These are phyloP conservation scores for Campaea margaritaria DNA, from an alignment of 2,888 invertebrate species.

Conservation along the genomic window DNA sequence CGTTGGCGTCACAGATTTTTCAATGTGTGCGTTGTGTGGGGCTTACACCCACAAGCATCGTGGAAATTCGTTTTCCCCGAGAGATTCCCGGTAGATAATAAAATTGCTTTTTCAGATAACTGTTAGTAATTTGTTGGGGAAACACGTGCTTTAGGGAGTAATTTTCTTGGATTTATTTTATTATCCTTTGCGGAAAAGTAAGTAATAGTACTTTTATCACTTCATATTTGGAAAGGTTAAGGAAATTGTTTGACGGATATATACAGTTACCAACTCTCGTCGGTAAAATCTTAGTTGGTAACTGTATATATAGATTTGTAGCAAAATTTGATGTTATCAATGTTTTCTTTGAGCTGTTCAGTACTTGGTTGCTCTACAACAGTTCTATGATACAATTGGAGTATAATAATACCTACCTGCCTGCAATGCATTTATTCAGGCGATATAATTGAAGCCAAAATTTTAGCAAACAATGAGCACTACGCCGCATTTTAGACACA, in stretches of 20 bases:
- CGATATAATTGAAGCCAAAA: no score
- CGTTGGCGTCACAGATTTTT: constrained; percentile 52
- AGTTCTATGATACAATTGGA: no score
- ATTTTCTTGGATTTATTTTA: constrained; percentile 32
- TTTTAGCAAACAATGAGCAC: background rate
- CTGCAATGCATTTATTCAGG: no score
- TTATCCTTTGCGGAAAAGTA: background rate
- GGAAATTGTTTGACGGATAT: background rate
- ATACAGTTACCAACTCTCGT: no score
- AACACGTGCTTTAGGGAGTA: constrained; percentile 15
- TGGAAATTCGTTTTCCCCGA: constrained; percentile 44
- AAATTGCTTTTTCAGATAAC: constrained; percentile 36
- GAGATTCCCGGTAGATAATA: constrained; percentile 40
- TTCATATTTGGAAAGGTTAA: background rate
- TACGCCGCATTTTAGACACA: no score
- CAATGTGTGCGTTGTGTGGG: constrained; percentile 36
- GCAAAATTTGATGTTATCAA: no score
- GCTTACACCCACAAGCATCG: constrained; percentile 44
- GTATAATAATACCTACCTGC: no score
- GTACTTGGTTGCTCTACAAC: no score
- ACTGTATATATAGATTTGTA: no score
- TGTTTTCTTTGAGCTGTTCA: no score
- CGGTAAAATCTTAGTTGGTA: no score
- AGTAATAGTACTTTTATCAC: background rate
- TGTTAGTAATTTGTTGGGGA: constrained; percentile 34